Percentiles rank a stretch among this genome's conserved stretches.
Evolutionary conservation across 2,113 vertebrate genomes (phyloP).

Genomic region (Trogon surrucura): DNA sequence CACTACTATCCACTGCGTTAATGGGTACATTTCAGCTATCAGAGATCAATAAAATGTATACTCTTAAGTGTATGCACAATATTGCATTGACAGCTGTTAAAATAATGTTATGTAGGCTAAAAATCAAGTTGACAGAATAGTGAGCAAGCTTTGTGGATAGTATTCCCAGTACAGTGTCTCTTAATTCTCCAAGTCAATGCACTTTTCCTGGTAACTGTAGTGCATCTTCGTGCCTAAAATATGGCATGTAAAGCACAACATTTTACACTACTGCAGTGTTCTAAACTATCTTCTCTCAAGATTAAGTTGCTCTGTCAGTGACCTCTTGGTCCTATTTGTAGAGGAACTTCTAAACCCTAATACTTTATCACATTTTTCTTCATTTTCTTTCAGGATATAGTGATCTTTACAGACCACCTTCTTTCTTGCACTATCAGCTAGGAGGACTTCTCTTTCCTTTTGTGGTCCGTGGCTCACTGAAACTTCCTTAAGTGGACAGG

Average conservation of each 20-base stretch:
- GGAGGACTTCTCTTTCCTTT: background rate
- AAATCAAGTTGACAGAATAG: background rate
- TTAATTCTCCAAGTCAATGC: background rate
- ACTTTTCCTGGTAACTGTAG: background rate
- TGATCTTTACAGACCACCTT: background rate
- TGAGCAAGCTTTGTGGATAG: background rate
- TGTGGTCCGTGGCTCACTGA: background rate
- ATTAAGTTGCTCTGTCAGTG: background rate
- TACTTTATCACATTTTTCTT: background rate
- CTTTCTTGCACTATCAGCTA: background rate
- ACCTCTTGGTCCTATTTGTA: background rate
- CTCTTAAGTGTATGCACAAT: background rate
- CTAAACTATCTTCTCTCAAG: background rate
- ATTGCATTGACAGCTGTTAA: conserved; percentile 13
- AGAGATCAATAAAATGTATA: background rate
- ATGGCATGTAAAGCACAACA: fast-evolving
- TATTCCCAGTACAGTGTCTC: background rate
- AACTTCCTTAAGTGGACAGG: background rate
- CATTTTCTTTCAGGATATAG: background rate
- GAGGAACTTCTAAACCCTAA: background rate
- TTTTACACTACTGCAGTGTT: background rate
- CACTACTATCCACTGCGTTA: background rate
- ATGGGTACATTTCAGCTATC: background rate
- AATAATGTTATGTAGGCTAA: background rate
- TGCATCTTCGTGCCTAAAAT: background rate